A percentile compares a stretch with the other conserved stretches of the same genome.
These are phyloP conservation scores for Nomada hirtipes DNA, from an alignment of 2,888 invertebrate species.

Conservation along the genomic window DNA sequence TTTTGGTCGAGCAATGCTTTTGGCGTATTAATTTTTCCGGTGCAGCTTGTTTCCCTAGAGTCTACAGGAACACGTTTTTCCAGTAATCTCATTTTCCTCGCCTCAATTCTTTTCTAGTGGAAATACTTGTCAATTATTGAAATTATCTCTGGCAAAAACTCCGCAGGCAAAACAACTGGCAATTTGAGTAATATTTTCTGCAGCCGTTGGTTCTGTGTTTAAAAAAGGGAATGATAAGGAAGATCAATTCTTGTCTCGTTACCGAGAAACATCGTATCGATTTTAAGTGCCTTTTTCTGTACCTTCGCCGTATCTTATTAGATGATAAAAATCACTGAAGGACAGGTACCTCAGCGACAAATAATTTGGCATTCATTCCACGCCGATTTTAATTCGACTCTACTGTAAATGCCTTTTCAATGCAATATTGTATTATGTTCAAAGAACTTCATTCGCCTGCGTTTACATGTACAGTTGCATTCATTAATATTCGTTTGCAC, in stretches of 20 bases:
- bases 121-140: too few species aligned
- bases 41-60: too few species aligned
- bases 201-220: neutral
- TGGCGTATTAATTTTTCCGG: too few species aligned
- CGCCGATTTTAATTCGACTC: neutral
- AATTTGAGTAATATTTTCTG: too few species aligned
- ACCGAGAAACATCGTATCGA: neutral
- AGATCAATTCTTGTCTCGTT: neutral
- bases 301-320: neutral
- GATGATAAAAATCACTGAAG: neutral
- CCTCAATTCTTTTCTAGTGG: too few species aligned
- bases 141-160: too few species aligned
- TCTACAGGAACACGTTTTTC: too few species aligned
- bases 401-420: neutral
- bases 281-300: neutral
- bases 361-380: neutral
- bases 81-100: too few species aligned
- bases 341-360: neutral
- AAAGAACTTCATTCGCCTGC: conserved; percentile 2
- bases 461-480: neutral
- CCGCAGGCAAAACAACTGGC: too few species aligned
- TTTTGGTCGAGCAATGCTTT: too few species aligned
- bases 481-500: conserved; percentile 2
- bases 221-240: neutral
- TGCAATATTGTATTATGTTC: neutral